phyloP scores from a whole-genome alignment of 2,888 invertebrate genomes.

The Hirtodrosophila alboralis region DNA sequence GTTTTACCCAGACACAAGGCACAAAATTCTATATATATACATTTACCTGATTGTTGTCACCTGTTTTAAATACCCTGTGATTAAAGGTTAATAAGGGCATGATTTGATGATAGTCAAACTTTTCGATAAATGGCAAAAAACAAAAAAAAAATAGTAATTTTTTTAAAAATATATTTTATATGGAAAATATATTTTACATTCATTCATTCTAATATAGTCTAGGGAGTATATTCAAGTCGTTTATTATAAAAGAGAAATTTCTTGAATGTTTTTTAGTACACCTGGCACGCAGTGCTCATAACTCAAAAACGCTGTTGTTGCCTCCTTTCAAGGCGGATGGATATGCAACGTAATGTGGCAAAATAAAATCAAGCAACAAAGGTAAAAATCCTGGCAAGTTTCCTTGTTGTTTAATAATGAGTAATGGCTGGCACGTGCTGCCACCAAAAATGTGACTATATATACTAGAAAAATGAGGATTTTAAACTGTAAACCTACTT shows the following conservation, averaged over 20 bases:
- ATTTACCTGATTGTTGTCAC: constrained; percentile 64
- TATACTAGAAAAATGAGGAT: neutral
- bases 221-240: constrained; percentile 14
- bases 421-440: constrained; percentile 79
- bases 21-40: constrained; percentile 8
- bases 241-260: neutral
- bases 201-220: too few relatives aligned
- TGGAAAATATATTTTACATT: too few relatives aligned
- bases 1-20: constrained; percentile 52
- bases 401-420: constrained; percentile 71
- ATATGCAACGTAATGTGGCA: constrained; percentile 64
- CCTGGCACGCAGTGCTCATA: constrained; percentile 74
- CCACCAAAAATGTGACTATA: constrained; percentile 10
- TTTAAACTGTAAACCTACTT: constrained; percentile 22
- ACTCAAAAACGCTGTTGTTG: constrained; percentile 62
- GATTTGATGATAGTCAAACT: too few relatives aligned
- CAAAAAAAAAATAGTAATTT: neutral
- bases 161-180: neutral
- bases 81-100: neutral
- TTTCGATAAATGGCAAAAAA: too few relatives aligned
- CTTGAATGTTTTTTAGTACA: constrained; percentile 57
- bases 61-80: constrained; percentile 48
- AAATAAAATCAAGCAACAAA: constrained; percentile 69
- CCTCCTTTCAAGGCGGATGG: constrained; percentile 25
- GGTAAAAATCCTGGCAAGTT: constrained; percentile 47